Percentiles rank a stretch among this genome's conserved stretches.
Conservation (phyloP, 2,113 vertebrate species). For the Microtus richardsoni region DNA sequence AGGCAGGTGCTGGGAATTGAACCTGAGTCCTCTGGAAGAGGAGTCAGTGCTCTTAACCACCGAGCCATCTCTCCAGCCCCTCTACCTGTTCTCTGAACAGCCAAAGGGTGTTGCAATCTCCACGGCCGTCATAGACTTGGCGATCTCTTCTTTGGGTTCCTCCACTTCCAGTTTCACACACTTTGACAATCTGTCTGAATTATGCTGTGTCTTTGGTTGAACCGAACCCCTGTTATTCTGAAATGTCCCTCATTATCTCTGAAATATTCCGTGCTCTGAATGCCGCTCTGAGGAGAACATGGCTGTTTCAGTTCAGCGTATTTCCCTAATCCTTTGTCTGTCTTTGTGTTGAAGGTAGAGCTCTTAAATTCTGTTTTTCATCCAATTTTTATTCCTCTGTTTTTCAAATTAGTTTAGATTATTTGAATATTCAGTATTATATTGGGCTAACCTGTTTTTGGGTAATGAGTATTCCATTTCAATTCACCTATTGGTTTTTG, state of each 20-base stretch:
- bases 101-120: background rate
- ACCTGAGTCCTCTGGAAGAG: background rate
- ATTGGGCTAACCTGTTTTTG: background rate
- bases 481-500: background rate
- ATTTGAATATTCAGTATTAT: constrained; percentile 32
- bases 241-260: background rate
- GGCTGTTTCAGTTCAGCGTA: background rate
- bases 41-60: background rate
- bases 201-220: background rate
- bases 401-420: constrained; percentile 7
- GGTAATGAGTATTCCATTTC: background rate
- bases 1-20: background rate
- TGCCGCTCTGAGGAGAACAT: background rate
- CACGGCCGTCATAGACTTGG: background rate
- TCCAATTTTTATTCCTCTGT: background rate
- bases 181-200: constrained; percentile 47
- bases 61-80: background rate
- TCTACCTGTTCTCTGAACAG: background rate
- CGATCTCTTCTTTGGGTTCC: constrained; percentile 6
- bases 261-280: constrained; percentile 9
- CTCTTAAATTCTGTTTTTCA: background rate
- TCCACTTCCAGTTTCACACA: background rate
- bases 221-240: background rate
- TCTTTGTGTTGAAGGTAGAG: background rate
- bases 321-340: background rate